A percentile compares a stretch with the other conserved stretches of the same genome.
These are phyloP conservation scores for Aselliscus stoliczkanus DNA, from an alignment of 2,797 vertebrate genomes.

Conservation along the genomic window DNA sequence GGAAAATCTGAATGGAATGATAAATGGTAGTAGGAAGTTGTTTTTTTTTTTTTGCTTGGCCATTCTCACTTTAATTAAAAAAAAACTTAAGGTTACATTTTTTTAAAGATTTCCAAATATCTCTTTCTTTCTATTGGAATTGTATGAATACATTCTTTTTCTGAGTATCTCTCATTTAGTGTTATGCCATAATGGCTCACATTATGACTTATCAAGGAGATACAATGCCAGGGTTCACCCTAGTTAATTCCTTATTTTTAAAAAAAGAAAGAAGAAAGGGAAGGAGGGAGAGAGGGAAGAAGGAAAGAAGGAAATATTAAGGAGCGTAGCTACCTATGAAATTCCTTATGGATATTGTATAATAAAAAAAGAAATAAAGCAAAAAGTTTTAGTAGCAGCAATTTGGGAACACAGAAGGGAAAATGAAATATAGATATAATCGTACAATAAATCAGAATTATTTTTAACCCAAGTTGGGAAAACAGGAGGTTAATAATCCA, in stretches of 20 bases:
- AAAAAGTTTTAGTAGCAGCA: neutral
- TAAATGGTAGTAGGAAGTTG: neutral
- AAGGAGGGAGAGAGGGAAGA: no score
- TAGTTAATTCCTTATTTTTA: neutral
- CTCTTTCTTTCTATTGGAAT: neutral
- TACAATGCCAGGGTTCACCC: neutral
- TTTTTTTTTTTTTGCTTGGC: neutral
- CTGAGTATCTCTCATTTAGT: neutral
- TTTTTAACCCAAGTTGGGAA: neutral
- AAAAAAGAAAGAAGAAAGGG: neutral
- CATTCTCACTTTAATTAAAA: constrained; percentile 18
- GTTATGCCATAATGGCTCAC: neutral
- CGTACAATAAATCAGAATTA: constrained; percentile 5
- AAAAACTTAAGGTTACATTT: neutral
- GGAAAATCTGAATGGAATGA: neutral
- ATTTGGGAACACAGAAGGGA: neutral
- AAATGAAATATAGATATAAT: neutral
- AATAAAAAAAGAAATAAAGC: neutral
- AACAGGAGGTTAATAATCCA: neutral
- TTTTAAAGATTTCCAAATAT: constrained; percentile 28
- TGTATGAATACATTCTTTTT: neutral
- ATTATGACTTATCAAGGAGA: neutral
- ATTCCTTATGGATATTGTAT: neutral
- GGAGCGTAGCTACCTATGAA: neutral
- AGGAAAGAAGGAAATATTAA: neutral